Base-by-base conservation (phyloP, 2,888 invertebrate species). In the Apamea sordens region DNA sequence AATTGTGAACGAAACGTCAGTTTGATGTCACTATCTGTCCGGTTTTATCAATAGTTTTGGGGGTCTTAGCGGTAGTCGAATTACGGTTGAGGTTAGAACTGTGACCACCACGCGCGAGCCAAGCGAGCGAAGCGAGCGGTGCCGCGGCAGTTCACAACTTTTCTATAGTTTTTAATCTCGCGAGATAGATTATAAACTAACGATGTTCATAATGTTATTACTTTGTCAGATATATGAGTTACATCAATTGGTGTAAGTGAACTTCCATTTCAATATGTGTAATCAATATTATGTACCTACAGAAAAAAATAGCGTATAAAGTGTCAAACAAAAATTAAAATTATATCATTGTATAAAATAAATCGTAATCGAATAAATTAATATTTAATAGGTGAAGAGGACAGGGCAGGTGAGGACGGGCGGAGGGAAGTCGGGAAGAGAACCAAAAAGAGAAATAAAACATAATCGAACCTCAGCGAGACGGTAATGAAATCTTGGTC, bases 401-500 rank as follows among this genome's bases (percentile, higher is more conserved):
- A 10, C 4, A 28, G 67, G 59, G 59, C 13, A 15, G 63, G 73
- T 32, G 13, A 44, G 77, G 68, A 61, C 0, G 13, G 44, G 41
- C 18, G 78, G 74, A 56, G 56, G 61, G 28, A 10, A 41, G 41
- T 15, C 11, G 67, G 83, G 76, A 53, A 72, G 28, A 73, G 71
- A 89, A 88, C 82, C 82, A 92, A 94, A 92, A 91, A 94, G 89
- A 83, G 87, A 93, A 92, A 91, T 88, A 89, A 92, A 94, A 92
- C 93, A 93, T 86, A 94, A 95, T 96, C 97, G 97, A 97, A 97
- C 97, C 97, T 97, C 95, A 98, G 97, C 97, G 97, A 98, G 94
- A 98, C 97, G 95, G 97, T 97, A 94, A 97, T 94, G 97, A 97
- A 98, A 97, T 98, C 98, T 96, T 95, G 96, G 89, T 96, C 95